A percentile compares a stretch with the other conserved stretches of the same genome.
These are phyloP conservation scores for Tachysurus vachellii DNA, from an alignment of 2,113 vertebrate genomes.

Conservation along the genomic window DNA sequence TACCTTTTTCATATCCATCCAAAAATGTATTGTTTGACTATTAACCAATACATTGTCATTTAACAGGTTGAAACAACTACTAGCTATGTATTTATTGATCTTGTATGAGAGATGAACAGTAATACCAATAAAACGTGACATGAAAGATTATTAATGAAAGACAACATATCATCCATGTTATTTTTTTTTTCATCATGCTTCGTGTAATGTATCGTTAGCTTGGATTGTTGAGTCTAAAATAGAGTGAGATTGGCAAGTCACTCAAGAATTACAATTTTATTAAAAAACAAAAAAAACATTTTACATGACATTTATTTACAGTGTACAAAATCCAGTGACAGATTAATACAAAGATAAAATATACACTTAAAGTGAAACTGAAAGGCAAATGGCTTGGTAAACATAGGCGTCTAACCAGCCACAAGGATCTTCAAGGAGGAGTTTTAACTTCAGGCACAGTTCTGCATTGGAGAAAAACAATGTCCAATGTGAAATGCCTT, in stretches of 20 bases:
- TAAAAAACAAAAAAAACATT: constrained; percentile 45
- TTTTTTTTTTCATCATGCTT: not conserved
- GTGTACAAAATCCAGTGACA: constrained; percentile 60
- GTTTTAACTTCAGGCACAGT: constrained; percentile 37
- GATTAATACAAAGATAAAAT: constrained; percentile 21
- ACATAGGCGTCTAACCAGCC: not conserved
- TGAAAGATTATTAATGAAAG: constrained; percentile 39
- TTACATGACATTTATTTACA: constrained; percentile 70
- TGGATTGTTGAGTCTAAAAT: not conserved
- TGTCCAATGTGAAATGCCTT: constrained; percentile 35
- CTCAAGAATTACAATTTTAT: constrained; percentile 48
- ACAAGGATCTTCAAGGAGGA: constrained; percentile 33
- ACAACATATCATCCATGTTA: not conserved
- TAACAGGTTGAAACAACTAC: constrained; percentile 77
- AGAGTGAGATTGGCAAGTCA: not conserved
- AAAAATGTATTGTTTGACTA: constrained; percentile 50
- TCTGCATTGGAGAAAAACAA: not conserved
- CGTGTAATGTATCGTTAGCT: not conserved
- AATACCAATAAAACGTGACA: constrained; percentile 58
- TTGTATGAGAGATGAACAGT: constrained; percentile 70
- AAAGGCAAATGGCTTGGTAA: constrained; percentile 37
- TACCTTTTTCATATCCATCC: constrained; percentile 29
- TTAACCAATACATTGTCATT: constrained; percentile 68
- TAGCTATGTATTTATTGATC: constrained; percentile 78
- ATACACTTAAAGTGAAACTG: constrained; percentile 34